Conservation (phyloP, 2,797 vertebrate species). For the Chaenodraco wilsoni region DNA sequence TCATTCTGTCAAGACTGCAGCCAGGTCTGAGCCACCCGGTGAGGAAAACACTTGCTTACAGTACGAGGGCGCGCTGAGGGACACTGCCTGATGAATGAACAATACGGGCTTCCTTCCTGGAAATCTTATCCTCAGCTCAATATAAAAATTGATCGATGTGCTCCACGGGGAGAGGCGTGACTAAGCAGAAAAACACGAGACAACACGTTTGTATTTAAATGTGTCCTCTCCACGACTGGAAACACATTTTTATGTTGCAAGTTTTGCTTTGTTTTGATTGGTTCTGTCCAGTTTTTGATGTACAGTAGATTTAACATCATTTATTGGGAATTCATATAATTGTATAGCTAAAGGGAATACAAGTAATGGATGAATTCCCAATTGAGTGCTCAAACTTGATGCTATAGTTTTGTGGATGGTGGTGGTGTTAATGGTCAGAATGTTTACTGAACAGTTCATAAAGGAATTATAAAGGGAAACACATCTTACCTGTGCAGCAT, state of each 20-base stretch:
- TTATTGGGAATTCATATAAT: background rate
- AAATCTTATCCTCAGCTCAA: slow-evolving; percentile 46
- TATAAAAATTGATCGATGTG: slow-evolving; percentile 57
- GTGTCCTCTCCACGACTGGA: background rate
- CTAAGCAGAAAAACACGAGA: slow-evolving; percentile 19
- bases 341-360: background rate
- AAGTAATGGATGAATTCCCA: background rate
- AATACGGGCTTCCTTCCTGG: slow-evolving; percentile 64
- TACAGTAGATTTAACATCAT: background rate
- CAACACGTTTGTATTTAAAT: background rate
- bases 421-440: background rate
- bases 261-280: background rate
- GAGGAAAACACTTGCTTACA: slow-evolving; percentile 68
- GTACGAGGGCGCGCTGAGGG: slow-evolving; percentile 53
- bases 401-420: background rate
- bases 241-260: background rate
- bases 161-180: slow-evolving; percentile 30
- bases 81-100: slow-evolving; percentile 71
- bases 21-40: slow-evolving; percentile 68
- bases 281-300: slow-evolving; percentile 1
- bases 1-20: slow-evolving; percentile 66
- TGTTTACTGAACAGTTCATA: background rate
- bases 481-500: slow-evolving; percentile 86
- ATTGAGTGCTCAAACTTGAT: background rate
- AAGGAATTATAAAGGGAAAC: background rate